These are phyloP conservation scores for Pseudococcus longispinus DNA, from an alignment of 2,888 invertebrate species.

Conservation along the genomic window DNA sequence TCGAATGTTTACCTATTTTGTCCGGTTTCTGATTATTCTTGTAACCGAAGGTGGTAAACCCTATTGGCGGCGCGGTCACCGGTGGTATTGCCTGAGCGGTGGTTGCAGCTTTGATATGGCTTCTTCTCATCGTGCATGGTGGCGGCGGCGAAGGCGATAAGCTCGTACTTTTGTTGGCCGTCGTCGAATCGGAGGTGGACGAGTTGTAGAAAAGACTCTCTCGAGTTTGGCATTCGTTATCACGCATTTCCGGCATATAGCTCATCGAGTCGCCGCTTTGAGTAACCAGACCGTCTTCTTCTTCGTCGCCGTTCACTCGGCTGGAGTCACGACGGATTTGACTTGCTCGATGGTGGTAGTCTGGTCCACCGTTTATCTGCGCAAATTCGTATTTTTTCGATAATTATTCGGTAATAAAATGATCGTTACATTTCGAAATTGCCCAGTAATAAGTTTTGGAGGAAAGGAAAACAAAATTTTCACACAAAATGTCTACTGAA, in stretches of 20 bases:
- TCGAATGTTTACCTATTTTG: constrained; percentile 57
- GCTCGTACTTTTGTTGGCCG: constrained; percentile 56
- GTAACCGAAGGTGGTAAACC: constrained; percentile 69
- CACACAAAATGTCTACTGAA: too few species aligned
- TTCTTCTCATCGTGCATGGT: constrained; percentile 57
- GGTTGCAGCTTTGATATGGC: constrained; percentile 46
- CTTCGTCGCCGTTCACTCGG: constrained; percentile 57
- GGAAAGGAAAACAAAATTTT: too few species aligned
- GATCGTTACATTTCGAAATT: too few species aligned
- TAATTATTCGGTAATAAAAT: not conserved
- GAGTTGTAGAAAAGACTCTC: constrained; percentile 72
- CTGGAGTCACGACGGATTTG: constrained; percentile 18
- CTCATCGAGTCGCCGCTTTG: constrained; percentile 47
- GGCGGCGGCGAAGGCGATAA: constrained; percentile 60
- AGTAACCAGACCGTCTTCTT: constrained; percentile 58
- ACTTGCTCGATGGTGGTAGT: not conserved
- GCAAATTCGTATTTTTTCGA: not conserved
- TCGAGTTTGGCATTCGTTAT: constrained; percentile 82
- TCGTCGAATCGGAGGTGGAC: constrained; percentile 52
- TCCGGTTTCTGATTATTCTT: constrained; percentile 60
- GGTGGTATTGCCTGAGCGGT: constrained; percentile 56
- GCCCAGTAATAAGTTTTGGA: too few species aligned
- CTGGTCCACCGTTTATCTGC: constrained; percentile 51
- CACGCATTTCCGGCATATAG: constrained; percentile 67
- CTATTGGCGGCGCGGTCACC: constrained; percentile 59